These are phyloP conservation scores for Drosophila longiperda DNA, from an alignment of 2,888 invertebrate species.

Conservation along the genomic window DNA sequence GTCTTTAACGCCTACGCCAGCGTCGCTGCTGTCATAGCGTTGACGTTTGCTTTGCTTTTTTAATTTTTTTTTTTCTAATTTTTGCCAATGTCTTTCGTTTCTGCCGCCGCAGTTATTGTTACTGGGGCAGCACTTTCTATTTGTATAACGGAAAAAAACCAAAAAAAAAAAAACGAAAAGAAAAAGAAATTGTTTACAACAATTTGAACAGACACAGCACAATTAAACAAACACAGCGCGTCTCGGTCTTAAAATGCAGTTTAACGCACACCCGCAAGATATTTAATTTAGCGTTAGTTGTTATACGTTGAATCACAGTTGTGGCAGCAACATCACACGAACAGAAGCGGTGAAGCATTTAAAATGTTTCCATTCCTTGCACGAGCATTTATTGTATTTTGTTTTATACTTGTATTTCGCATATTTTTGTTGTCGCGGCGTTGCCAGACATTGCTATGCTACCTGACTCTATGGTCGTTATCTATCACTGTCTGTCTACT, in stretches of 20 bases:
- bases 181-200: slow-evolving; percentile 43
- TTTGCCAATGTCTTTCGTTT: slow-evolving; percentile 47
- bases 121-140: slow-evolving; percentile 56
- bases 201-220: slow-evolving; percentile 29
- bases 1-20: slow-evolving; percentile 9
- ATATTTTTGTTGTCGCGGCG: slow-evolving; percentile 60
- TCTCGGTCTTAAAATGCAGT: slow-evolving; percentile 41
- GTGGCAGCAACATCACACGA: slow-evolving; percentile 51
- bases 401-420: slow-evolving; percentile 66
- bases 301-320: slow-evolving; percentile 56
- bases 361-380: slow-evolving; percentile 60
- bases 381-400: slow-evolving; percentile 66
- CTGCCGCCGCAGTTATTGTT: slow-evolving; percentile 28
- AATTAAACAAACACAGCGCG: slow-evolving; percentile 59
- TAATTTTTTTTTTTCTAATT: slow-evolving; percentile 6
- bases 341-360: slow-evolving; percentile 54
- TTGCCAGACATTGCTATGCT: slow-evolving; percentile 33
- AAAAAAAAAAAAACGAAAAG: neutral
- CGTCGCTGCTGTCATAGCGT: slow-evolving; percentile 14
- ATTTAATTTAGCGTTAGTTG: slow-evolving; percentile 51
- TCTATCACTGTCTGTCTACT: slow-evolving; percentile 31
- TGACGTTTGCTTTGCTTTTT: slow-evolving; percentile 55
- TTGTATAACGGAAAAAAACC: slow-evolving; percentile 24
- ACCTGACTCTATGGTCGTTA: neutral
- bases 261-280: slow-evolving; percentile 33